Evolutionary conservation across 2,888 invertebrate species (phyloP), one percentile per base, ranked within the genome.

Genomic region (Hetaerina titia): DNA sequence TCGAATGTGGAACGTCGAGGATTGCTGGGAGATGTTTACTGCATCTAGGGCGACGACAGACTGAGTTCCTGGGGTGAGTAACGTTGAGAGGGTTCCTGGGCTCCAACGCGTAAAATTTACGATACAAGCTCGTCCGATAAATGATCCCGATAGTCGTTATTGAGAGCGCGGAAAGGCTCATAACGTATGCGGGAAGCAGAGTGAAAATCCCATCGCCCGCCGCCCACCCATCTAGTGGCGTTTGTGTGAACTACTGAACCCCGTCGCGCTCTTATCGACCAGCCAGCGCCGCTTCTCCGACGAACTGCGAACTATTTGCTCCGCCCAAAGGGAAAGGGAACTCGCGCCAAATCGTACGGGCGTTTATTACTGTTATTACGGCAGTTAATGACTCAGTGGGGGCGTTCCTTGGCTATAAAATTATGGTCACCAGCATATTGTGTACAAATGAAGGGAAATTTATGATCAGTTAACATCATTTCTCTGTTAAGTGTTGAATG

Each of bases 321-420:
- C 92, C 92, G 31, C 92, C 92, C 90, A 56, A 19, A 56, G 60
- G 69, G 92, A 60, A 92, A 56, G 25, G 90, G 92, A 74, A 74
- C 64, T 69, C 92, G 92, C 92, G 92, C 92, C 92, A 92, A 92
- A 92, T 92, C 92, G 92, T 69, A 92, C 31, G 92, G 92, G 92
- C 92, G 92, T 92, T 92, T 92, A 92, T 92, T 92, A 92, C 92
- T 92, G 92, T 92, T 92, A 92, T 92, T 92, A 92, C 92, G 56
- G 56, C 69, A 69, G 69, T 92, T 74, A 92, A 92, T 92, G 92
- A 92, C 92, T 92, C 92, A n/a, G 69, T 69, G 92, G 92, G 45
- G 92, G 64, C 92, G 92, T 92, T 92, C 92, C 92, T 92, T 92
- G 57, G 92, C 92, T 74, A 92, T 92, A 92, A 92, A 92, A 92